Evolutionary conservation across 2,113 vertebrate genomes (phyloP).

Genomic region (Tetraodon nigroviridis): DNA sequence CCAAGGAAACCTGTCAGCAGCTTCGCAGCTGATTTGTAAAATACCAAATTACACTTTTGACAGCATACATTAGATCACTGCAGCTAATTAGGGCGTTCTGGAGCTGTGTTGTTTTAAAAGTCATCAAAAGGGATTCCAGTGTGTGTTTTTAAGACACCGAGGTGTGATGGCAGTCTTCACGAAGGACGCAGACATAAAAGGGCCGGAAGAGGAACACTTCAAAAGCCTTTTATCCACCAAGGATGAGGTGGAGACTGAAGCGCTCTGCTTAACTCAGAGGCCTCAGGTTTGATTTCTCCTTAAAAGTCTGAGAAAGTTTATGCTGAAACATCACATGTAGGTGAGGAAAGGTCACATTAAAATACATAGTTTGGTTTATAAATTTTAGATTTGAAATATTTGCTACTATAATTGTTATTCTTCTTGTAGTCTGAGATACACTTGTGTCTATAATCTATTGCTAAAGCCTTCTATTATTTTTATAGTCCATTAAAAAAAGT

Average conservation of each 20-base stretch:
- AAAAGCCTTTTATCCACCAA: constrained; percentile 31
- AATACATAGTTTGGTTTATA: too few species aligned
- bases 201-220: constrained; percentile 30
- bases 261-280: neutral
- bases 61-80: neutral
- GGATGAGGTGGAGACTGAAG: constrained; percentile 33
- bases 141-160: neutral
- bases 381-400: neutral
- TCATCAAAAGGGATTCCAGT: constrained; percentile 4
- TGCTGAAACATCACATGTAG: neutral
- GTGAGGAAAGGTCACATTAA: neutral
- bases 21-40: constrained; percentile 13
- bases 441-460: neutral
- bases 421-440: neutral
- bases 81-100: neutral
- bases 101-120: constrained; percentile 6
- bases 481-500: constrained; percentile 21
- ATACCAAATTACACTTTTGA: neutral
- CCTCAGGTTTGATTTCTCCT: constrained; percentile 3
- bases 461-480: constrained; percentile 20
- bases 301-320: neutral
- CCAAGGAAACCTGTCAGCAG: constrained; percentile 53
- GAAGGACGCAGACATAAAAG: constrained; percentile 35
- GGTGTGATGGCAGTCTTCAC: neutral
- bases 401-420: too few species aligned